phyloP scores from a whole-genome alignment of 2,797 vertebrate species.

The Monodelphis domestica region DNA sequence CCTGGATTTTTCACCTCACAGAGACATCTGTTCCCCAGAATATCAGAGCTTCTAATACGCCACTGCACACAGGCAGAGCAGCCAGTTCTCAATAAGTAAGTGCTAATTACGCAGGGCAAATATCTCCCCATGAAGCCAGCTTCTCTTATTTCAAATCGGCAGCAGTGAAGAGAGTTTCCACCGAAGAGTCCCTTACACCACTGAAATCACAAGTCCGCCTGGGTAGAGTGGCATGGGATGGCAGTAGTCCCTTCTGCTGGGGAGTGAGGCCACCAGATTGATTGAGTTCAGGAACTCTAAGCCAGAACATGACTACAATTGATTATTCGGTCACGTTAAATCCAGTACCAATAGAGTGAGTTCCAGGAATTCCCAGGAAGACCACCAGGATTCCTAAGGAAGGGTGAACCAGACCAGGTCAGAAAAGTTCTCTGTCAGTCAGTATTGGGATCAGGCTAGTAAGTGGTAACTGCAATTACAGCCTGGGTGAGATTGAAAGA shows the following conservation, averaged over 20 bases:
- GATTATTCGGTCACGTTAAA: background rate
- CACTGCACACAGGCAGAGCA: background rate
- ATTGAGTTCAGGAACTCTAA: background rate
- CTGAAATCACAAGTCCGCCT: background rate
- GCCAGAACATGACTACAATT: background rate
- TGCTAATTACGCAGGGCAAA: background rate
- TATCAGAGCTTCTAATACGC: background rate
- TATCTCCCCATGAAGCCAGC: background rate
- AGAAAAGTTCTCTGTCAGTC: background rate
- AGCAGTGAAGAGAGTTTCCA: background rate
- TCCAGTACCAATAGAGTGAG: background rate
- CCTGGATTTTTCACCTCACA: background rate
- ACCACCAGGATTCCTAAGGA: background rate
- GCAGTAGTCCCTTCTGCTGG: background rate
- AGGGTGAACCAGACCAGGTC: background rate
- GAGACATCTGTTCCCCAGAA: background rate
- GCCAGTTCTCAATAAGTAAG: background rate
- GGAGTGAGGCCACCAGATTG: background rate
- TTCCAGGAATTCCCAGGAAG: background rate
- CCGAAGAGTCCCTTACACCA: background rate
- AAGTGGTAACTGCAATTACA: background rate
- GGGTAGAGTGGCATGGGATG: background rate
- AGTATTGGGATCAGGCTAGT: background rate
- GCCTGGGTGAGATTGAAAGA: background rate
- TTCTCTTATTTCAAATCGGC: background rate